phyloP scores from a whole-genome alignment of 2,113 vertebrate genomes.

The Oreochromis aureus region DNA sequence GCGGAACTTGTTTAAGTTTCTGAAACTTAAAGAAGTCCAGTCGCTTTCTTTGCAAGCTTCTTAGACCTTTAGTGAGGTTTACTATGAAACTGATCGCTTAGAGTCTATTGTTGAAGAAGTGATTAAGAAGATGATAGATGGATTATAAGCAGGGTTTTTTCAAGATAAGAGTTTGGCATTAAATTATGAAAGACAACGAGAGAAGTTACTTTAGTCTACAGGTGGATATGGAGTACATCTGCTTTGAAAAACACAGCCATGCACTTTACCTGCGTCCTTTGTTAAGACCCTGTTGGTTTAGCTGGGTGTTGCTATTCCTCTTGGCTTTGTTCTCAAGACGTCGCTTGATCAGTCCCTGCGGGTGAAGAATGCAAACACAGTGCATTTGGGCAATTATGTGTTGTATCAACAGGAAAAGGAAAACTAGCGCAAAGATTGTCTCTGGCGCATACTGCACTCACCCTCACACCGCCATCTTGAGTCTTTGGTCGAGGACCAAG shows the following conservation, averaged over 20 bases:
- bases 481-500: slow-evolving; percentile 52
- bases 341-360: slow-evolving; percentile 67
- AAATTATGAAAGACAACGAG: neutral
- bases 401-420: slow-evolving; percentile 9
- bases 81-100: rapidly evolving
- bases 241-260: neutral
- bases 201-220: neutral
- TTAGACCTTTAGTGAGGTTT: neutral
- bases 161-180: neutral
- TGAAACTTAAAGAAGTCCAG: neutral
- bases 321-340: slow-evolving; percentile 58
- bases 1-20: rapidly evolving
- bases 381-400: neutral
- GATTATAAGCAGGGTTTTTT: neutral
- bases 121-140: neutral
- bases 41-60: neutral
- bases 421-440: neutral
- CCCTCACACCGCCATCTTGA: slow-evolving; percentile 71
- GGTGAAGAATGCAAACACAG: neutral
- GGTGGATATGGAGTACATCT: neutral
- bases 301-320: slow-evolving; percentile 63
- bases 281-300: slow-evolving; percentile 34
- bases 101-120: rapidly evolving
- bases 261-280: slow-evolving; percentile 52
- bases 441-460: slow-evolving; percentile 26